Evolutionary conservation across 2,888 invertebrate species (phyloP).

Genomic region (Vannuccia rotundouncinata): DNA sequence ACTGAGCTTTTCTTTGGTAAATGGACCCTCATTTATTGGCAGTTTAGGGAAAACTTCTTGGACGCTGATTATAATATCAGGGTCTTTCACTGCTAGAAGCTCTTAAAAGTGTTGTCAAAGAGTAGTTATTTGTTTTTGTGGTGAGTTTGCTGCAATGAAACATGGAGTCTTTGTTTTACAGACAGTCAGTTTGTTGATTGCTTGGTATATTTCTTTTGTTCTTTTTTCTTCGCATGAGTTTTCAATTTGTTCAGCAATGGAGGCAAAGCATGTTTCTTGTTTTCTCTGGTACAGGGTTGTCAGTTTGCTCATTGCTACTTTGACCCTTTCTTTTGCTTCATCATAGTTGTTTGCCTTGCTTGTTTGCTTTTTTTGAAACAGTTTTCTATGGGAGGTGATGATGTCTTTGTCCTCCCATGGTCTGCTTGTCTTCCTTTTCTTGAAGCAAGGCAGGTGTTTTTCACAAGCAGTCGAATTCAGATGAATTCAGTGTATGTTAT

Average conservation of each 20-base stretch:
- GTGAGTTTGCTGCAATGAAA: constrained; percentile 20
- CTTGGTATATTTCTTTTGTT: constrained; percentile 7
- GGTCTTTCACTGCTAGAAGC: constrained; percentile 24
- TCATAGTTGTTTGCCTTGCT: constrained; percentile 20
- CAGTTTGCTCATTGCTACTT: constrained; percentile 21
- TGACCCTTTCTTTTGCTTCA: constrained; percentile 22
- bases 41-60: constrained; percentile 26
- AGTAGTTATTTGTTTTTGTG: constrained; percentile 13
- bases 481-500: constrained; percentile 20
- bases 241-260: constrained; percentile 26
- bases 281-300: constrained; percentile 24
- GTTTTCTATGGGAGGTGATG: constrained; percentile 21
- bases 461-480: constrained; percentile 8
- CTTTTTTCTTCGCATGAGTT: constrained; percentile 13
- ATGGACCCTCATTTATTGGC: constrained; percentile 15
- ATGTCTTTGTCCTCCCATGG: constrained; percentile 21
- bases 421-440: constrained; percentile 24
- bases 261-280: constrained; percentile 24
- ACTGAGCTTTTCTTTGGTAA: constrained; percentile 16
- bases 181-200: constrained; percentile 23
- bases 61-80: constrained; percentile 21
- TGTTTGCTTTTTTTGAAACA: constrained; percentile 16
- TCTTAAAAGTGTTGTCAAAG: constrained; percentile 17
- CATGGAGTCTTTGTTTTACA: constrained; percentile 24
- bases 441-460: constrained; percentile 11